Conservation (phyloP, 2,888 invertebrate genomes). For the Crossocerus cetratus region DNA sequence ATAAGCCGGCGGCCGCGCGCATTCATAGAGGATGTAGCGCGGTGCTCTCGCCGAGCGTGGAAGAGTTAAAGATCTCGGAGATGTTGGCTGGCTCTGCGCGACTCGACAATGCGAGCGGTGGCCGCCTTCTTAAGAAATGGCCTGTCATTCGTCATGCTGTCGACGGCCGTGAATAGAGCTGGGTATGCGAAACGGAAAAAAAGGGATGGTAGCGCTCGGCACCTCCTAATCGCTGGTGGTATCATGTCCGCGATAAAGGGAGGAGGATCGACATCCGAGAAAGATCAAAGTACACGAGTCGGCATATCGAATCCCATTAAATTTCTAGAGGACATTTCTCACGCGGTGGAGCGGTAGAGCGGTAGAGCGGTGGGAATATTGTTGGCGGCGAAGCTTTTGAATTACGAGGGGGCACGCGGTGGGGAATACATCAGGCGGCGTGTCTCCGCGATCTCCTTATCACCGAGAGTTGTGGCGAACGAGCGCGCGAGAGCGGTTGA, state of each 20-base stretch:
- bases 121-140: slow-evolving; percentile 11
- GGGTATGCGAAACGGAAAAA: slow-evolving; percentile 14
- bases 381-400: slow-evolving; percentile 52
- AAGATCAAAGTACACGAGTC: slow-evolving; percentile 14
- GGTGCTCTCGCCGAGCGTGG: background rate
- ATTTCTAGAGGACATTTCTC: slow-evolving; percentile 56
- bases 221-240: too few species aligned
- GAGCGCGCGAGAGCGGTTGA: background rate
- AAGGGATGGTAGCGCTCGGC: slow-evolving; percentile 7
- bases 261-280: slow-evolving; percentile 10
- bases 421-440: slow-evolving; percentile 33
- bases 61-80: too few species aligned
- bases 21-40: background rate
- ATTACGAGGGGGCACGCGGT: slow-evolving; percentile 43
- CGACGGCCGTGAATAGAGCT: slow-evolving; percentile 19
- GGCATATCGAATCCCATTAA: slow-evolving; percentile 22
- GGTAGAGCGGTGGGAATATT: slow-evolving; percentile 36
- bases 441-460: slow-evolving; percentile 49
- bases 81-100: background rate
- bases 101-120: background rate
- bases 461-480: slow-evolving; percentile 19
- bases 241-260: background rate
- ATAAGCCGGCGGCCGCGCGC: background rate
- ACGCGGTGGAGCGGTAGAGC: background rate
- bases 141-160: slow-evolving; percentile 45